Conservation (phyloP, 2,113 vertebrate species). For the Silurus glanis region DNA sequence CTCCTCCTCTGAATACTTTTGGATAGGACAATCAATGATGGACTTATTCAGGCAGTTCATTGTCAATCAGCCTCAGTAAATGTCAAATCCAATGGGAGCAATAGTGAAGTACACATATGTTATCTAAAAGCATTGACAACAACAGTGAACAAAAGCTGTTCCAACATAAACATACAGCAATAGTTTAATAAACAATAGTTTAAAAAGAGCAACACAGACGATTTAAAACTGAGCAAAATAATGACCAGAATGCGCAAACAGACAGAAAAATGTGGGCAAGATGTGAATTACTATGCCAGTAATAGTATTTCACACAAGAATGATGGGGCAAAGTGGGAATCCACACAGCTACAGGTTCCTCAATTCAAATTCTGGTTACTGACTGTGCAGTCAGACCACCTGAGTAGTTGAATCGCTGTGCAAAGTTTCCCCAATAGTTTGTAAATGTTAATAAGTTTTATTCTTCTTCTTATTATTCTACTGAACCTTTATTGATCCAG, state of each 20-base stretch:
- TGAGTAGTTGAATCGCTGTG: background rate
- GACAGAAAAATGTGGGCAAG: background rate
- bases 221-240: background rate
- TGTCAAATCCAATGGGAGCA: conserved; percentile 5
- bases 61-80: conserved; percentile 6
- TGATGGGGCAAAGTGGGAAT: background rate
- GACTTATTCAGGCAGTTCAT: background rate
- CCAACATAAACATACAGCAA: background rate
- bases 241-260: background rate
- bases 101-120: background rate
- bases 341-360: background rate
- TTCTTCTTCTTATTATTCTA: background rate
- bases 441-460: background rate
- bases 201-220: background rate
- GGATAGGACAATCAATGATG: conserved; percentile 16
- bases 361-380: background rate
- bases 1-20: background rate
- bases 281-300: background rate
- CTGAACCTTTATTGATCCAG: background rate
- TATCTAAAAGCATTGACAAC: background rate
- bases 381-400: background rate
- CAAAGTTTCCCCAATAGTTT: background rate
- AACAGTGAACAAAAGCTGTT: background rate
- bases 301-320: background rate
- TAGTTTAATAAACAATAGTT: no score